Percentiles rank a stretch among this genome's conserved stretches.
phyloP scores from a whole-genome alignment of 2,888 invertebrate species.

The Pecten maximus region DNA sequence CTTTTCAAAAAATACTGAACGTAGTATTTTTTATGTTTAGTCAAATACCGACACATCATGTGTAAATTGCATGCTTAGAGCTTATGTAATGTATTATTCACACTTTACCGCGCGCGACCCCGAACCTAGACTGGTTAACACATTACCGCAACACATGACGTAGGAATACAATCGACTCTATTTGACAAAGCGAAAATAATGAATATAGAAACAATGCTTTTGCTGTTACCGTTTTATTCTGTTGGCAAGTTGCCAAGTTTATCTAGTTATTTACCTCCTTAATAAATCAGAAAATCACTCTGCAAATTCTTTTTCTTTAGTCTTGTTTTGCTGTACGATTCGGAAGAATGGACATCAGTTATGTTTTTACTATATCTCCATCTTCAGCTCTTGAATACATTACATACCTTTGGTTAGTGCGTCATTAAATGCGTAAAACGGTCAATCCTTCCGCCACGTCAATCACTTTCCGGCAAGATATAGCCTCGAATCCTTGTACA shows the following conservation, averaged over 20 bases:
- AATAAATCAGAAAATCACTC: neutral
- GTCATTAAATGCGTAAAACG: conserved; percentile 26
- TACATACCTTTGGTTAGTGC: neutral
- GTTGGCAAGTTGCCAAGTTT: neutral
- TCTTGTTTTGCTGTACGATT: neutral
- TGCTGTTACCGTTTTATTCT: neutral
- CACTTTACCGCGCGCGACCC: too few species aligned
- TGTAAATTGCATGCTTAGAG: too few species aligned
- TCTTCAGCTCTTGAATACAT: conserved; percentile 8
- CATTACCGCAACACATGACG: neutral
- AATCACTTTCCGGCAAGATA: neutral
- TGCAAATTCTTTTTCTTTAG: neutral
- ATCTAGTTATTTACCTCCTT: neutral
- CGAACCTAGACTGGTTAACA: neutral
- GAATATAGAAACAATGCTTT: neutral
- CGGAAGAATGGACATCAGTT: conserved; percentile 13
- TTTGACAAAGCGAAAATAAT: neutral
- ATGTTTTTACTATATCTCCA: neutral
- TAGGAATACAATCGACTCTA: neutral
- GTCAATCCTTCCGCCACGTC: conserved; percentile 9
- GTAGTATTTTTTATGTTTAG: too few species aligned
- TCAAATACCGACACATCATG: too few species aligned
- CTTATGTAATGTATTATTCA: too few species aligned
- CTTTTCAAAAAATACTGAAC: too few species aligned
- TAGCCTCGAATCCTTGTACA: conserved; percentile 15